Conservation (phyloP, 2,888 invertebrate genomes). For the Sabatieria punctata region DNA sequence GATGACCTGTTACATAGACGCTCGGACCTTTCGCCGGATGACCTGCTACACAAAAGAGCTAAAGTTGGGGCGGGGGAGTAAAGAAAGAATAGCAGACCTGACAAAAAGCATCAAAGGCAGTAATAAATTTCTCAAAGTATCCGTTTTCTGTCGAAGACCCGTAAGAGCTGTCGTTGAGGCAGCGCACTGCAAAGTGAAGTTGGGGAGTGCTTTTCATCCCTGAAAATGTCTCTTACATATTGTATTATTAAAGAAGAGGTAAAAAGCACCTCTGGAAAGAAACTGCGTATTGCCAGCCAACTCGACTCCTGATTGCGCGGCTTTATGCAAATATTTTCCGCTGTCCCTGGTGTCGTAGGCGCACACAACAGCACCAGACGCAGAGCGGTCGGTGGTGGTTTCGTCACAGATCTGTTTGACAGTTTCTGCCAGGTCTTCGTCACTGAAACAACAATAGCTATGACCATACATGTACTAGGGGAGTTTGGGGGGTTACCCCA, state of each 20-base stretch:
- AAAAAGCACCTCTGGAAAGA: neutral
- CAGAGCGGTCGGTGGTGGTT: too few relatives aligned
- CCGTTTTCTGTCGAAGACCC: conserved; percentile 60
- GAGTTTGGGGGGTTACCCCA: too few relatives aligned
- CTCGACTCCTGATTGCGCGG: conserved; percentile 13
- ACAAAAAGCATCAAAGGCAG: conserved; percentile 50
- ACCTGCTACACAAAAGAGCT: too few relatives aligned
- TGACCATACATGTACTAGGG: too few relatives aligned
- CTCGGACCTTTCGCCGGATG: too few relatives aligned
- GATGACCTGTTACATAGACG: too few relatives aligned
- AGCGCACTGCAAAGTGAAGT: conserved; percentile 78
- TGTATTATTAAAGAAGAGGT: neutral
- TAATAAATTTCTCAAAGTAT: conserved; percentile 62
- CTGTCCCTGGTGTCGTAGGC: conserved; percentile 19
- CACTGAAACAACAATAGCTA: too few relatives aligned
- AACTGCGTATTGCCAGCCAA: conserved; percentile 9
- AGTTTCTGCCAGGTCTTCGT: too few relatives aligned
- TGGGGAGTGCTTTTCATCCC: conserved; percentile 83
- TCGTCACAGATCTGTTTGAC: too few relatives aligned
- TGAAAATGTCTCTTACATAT: conserved; percentile 11
- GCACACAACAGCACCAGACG: conserved; percentile 7
- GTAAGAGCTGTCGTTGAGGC: conserved; percentile 56
- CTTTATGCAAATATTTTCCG: conserved; percentile 14
- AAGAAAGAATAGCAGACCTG: too few relatives aligned
- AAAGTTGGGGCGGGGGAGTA: too few relatives aligned